Conservation (phyloP, 2,888 invertebrate genomes). For the Seladonia tumulorum region DNA sequence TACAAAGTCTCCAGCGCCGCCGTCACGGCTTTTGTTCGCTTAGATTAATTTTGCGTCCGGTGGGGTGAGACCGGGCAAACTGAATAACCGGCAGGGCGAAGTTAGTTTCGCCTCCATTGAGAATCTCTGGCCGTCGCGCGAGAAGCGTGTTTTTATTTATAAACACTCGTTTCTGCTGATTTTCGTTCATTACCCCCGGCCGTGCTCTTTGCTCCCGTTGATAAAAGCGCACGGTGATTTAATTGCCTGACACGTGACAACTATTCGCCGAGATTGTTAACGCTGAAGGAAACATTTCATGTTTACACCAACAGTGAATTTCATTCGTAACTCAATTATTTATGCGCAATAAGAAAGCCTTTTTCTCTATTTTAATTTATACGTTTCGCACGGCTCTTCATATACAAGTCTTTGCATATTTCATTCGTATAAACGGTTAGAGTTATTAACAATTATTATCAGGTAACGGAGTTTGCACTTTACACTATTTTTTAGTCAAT, state of each 20-base stretch:
- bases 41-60: not conserved
- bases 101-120: not conserved
- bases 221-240: not conserved
- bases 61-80: not conserved
- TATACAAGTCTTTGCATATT: too few relatives aligned
- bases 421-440: too few relatives aligned
- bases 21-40: conserved; percentile 11
- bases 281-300: not conserved
- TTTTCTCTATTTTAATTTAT: too few relatives aligned
- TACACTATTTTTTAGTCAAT: too few relatives aligned
- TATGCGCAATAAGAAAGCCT: too few relatives aligned
- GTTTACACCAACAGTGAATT: too few relatives aligned
- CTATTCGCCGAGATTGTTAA: not conserved
- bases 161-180: not conserved
- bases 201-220: not conserved
- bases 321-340: too few relatives aligned
- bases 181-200: not conserved
- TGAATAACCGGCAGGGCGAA: not conserved
- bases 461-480: too few relatives aligned
- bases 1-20: conserved; percentile 22
- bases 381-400: too few relatives aligned
- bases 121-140: not conserved
- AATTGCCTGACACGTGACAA: not conserved
- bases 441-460: too few relatives aligned
- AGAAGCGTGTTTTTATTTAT: not conserved